phyloP scores from a whole-genome alignment of 2,113 vertebrate species.

The Sclerurus mexicanus region DNA sequence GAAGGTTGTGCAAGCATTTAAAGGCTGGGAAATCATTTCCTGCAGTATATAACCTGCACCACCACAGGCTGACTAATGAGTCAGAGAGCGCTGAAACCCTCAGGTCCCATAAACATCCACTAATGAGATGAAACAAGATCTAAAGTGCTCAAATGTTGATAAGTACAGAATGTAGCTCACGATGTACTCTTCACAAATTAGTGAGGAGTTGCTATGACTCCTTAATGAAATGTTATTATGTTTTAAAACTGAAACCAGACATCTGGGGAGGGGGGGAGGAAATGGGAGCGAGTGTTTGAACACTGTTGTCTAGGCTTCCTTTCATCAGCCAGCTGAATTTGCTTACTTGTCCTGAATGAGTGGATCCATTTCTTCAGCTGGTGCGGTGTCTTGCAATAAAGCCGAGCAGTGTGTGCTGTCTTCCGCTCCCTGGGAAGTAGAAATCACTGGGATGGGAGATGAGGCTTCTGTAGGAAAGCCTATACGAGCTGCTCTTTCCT shows the following conservation, averaged over 20 bases:
- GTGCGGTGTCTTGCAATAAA: constrained; percentile 47
- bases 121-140: constrained; percentile 32
- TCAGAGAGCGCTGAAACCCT: constrained; percentile 31
- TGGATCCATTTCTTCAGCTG: constrained; percentile 62
- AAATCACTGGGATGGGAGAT: constrained; percentile 48
- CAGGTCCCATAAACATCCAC: constrained; percentile 56
- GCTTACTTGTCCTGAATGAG: constrained; percentile 64
- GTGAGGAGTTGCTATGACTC: constrained; percentile 37
- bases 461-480: neutral
- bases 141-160: constrained; percentile 43
- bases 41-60: neutral
- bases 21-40: neutral
- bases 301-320: constrained; percentile 46
- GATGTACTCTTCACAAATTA: constrained; percentile 50
- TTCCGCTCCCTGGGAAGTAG: constrained; percentile 54
- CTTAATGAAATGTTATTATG: constrained; percentile 62
- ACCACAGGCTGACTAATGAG: constrained; percentile 23
- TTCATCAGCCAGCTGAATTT: constrained; percentile 63
- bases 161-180: constrained; percentile 46
- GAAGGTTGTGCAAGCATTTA: neutral
- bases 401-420: constrained; percentile 38
- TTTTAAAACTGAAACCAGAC: constrained; percentile 62
- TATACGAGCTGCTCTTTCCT: neutral
- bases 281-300: constrained; percentile 38
- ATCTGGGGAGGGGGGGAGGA: constrained; percentile 12